Evolutionary conservation across 2,797 vertebrate genomes (phyloP).

Genomic region (Lutjanus campechanus): DNA sequence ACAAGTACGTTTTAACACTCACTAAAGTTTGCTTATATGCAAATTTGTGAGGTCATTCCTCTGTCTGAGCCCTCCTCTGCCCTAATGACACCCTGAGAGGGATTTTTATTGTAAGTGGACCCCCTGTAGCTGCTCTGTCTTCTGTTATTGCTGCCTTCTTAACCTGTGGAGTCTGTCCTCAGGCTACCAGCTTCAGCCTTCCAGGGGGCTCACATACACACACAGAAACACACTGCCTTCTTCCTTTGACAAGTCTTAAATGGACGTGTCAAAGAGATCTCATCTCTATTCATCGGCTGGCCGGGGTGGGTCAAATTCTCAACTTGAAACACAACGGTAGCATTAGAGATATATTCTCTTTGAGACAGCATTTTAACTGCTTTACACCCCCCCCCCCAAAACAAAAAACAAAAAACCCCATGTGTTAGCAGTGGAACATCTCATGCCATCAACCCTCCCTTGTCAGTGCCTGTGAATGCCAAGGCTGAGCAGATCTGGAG

Average conservation of each 20-base stretch:
- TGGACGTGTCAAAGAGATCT: constrained; percentile 53
- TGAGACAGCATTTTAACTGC: constrained; percentile 31
- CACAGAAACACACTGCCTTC: constrained; percentile 28
- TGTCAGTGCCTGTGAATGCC: constrained; percentile 64
- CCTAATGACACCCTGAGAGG: constrained; percentile 39
- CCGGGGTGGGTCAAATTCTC: constrained; percentile 36
- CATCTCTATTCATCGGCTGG: constrained; percentile 45
- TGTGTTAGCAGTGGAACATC: constrained; percentile 48
- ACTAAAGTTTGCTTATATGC: constrained; percentile 21
- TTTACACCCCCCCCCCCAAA: constrained; percentile 21
- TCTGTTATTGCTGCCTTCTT: constrained; percentile 60
- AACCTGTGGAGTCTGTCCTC: constrained; percentile 73
- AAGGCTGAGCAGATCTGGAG: constrained; percentile 77
- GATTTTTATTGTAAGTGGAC: constrained; percentile 53
- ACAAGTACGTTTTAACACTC: not conserved
- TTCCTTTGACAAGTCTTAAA: constrained; percentile 56
- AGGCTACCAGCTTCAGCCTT: constrained; percentile 56
- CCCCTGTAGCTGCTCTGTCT: constrained; percentile 58
- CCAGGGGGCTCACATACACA: constrained; percentile 35
- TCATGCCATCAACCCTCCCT: constrained; percentile 55
- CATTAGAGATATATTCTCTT: constrained; percentile 9
- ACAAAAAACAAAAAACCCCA: not conserved
- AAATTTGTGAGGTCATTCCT: constrained; percentile 9
- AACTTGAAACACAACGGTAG: constrained; percentile 40
- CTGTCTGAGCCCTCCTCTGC: constrained; percentile 21